Percentiles rank a stretch among this genome's conserved stretches.
Evolutionary conservation across 2,113 vertebrate genomes (phyloP).

Genomic region (Cyphomyrus discorhynchus): DNA sequence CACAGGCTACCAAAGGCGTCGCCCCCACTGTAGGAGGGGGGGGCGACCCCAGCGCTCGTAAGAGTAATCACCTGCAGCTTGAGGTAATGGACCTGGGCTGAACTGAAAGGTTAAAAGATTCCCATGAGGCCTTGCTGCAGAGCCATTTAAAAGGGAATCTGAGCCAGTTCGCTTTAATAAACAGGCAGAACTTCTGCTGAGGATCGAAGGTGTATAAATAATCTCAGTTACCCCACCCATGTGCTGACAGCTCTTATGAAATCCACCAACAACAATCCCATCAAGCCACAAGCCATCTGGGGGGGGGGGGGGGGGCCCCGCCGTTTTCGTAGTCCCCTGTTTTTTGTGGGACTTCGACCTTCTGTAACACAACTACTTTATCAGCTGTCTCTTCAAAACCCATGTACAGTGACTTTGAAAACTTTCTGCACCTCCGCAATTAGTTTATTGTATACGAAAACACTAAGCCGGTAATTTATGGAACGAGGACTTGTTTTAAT

Average conservation of each 20-base stretch:
- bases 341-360: not conserved
- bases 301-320: not conserved
- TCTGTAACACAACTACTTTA: not conserved
- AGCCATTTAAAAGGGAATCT: not conserved
- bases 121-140: not conserved
- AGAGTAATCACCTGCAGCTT: not conserved
- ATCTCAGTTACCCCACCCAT: not conserved
- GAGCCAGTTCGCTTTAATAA: not conserved
- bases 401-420: not conserved
- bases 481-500: not conserved
- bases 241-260: not conserved
- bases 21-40: not conserved
- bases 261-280: not conserved
- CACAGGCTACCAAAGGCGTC: not conserved
- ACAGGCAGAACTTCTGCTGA: not conserved
- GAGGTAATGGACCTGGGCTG: not conserved
- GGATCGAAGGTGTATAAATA: not conserved
- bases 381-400: not conserved
- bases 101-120: not conserved
- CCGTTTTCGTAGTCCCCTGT: not conserved
- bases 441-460: not conserved
- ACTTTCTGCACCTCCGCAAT: not conserved
- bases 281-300: not conserved
- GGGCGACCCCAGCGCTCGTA: not conserved
- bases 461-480: not conserved